Evolutionary conservation across 2,113 vertebrate species (phyloP).

Genomic region (Carollia perspicillata): DNA sequence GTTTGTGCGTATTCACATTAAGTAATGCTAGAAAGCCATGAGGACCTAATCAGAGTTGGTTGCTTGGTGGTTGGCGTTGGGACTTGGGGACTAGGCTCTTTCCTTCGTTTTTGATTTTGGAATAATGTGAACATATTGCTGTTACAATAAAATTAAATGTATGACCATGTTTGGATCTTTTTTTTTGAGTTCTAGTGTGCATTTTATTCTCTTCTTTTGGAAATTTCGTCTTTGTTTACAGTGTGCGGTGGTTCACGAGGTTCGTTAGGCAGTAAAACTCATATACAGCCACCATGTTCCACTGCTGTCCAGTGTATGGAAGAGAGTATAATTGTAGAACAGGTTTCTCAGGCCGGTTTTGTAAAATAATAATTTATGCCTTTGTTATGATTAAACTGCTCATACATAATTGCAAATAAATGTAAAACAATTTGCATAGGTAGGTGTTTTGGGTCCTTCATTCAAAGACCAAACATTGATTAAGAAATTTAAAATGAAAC

Average conservation of each 20-base stretch:
- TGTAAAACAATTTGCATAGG: background rate
- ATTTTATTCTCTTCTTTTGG: background rate
- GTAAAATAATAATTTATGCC: background rate
- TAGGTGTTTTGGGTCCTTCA: background rate
- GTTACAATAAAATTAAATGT: background rate
- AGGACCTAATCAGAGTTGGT: background rate
- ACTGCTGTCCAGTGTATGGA: background rate
- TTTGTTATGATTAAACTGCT: slow-evolving; percentile 15
- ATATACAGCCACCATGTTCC: background rate
- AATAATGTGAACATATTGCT: background rate
- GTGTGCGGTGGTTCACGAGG: background rate
- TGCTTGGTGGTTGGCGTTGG: background rate
- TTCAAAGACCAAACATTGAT: slow-evolving; percentile 9
- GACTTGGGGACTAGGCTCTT: background rate
- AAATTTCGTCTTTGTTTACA: background rate
- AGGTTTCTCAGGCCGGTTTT: background rate
- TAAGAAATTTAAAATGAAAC: slow-evolving; percentile 13
- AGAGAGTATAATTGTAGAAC: background rate
- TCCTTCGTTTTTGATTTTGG: background rate
- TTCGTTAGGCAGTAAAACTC: background rate
- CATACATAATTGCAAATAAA: background rate
- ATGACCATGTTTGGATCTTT: background rate
- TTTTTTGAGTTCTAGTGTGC: background rate
- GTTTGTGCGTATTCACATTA: background rate
- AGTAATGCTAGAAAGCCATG: background rate